Evolutionary conservation across 1,140 invertebrate genomes (phyloP), one percentile per base, ranked within the genome.

Genomic region (Anastrepha ludens): DNA sequence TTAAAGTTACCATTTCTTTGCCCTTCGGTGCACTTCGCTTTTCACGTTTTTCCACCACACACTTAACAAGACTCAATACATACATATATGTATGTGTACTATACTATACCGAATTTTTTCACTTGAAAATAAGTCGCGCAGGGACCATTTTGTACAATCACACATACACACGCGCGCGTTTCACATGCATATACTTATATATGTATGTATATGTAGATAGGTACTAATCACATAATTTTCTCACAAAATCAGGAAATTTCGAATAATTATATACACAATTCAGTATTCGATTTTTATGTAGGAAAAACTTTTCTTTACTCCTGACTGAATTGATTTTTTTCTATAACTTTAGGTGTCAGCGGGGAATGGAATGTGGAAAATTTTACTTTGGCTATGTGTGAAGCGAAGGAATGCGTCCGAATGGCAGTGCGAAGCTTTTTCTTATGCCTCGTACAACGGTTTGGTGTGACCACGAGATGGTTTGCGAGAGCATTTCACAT

Each of bases 401-500:
- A 62, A 86, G 65, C 58, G 55, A 91, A 90, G 91, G 90, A 90
- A 90, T 91, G 91, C 87, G 62, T 70, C 55, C 81, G 50, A 88
- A 50, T 86, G 81, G 90, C 90, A 92, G 90, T 90, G 89, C 90
- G 90, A 89, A 92, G 90, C 90, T 92, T 92, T 92, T 91, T 90
- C 91, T 90, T 90, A 89, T 90, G 90, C 89, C 88, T 87, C 67
- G 64, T 74, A 39, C 2, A 85, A 55, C 62, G 41, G 70, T 85
- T 41, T 29, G 67, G 44, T 67, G 41, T 29, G n/a, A 60, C 59
- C 70, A 60, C 47, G 74, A 81, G 74, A 55, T 81, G 67, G 47
- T 5, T 81, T 81, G 74, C 74, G 74, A 81, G 74, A 81, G 74
- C 74, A 55, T 81, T 81, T 81, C 74, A n/a, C 74, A 55, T 81